phyloP scores from a whole-genome alignment of 2,888 invertebrate genomes.

The Oxytorus armatus region DNA sequence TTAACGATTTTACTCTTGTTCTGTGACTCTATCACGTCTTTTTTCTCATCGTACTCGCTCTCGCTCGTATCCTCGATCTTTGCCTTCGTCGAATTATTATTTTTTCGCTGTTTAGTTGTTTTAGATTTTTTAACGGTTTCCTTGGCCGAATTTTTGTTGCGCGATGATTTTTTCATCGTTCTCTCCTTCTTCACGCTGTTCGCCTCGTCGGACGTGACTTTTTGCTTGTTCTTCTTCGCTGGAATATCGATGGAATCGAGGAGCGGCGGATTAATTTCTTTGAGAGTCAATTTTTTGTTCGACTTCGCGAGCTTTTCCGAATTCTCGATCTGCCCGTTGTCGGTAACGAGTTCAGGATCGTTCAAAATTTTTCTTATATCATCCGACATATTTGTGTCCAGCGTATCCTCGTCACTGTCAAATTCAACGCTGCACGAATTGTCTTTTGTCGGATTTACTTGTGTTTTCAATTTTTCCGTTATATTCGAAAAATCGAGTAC shows the following conservation, averaged over 20 bases:
- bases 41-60: slow-evolving; percentile 70
- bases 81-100: slow-evolving; percentile 38
- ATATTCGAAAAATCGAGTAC: slow-evolving; percentile 68
- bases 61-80: slow-evolving; percentile 72
- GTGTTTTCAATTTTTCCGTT: slow-evolving; percentile 68
- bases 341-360: slow-evolving; percentile 73
- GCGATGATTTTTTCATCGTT: slow-evolving; percentile 44
- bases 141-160: slow-evolving; percentile 14
- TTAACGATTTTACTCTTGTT: slow-evolving; percentile 81
- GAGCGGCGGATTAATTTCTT: background rate
- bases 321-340: slow-evolving; percentile 61
- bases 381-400: slow-evolving; percentile 73
- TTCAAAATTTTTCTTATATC: slow-evolving; percentile 75
- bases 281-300: background rate
- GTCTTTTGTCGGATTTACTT: slow-evolving; percentile 62
- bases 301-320: slow-evolving; percentile 19
- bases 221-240: slow-evolving; percentile 38
- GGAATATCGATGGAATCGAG: background rate
- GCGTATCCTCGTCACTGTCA: slow-evolving; percentile 76
- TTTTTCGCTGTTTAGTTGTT: slow-evolving; percentile 56
- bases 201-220: slow-evolving; percentile 30
- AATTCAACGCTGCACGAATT: slow-evolving; percentile 69
- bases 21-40: slow-evolving; percentile 69
- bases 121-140: slow-evolving; percentile 31
- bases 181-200: slow-evolving; percentile 23